Percentiles rank a stretch among this genome's conserved stretches.
Evolutionary conservation across 2,797 vertebrate genomes (phyloP).

Genomic region (Dallia pectoralis): DNA sequence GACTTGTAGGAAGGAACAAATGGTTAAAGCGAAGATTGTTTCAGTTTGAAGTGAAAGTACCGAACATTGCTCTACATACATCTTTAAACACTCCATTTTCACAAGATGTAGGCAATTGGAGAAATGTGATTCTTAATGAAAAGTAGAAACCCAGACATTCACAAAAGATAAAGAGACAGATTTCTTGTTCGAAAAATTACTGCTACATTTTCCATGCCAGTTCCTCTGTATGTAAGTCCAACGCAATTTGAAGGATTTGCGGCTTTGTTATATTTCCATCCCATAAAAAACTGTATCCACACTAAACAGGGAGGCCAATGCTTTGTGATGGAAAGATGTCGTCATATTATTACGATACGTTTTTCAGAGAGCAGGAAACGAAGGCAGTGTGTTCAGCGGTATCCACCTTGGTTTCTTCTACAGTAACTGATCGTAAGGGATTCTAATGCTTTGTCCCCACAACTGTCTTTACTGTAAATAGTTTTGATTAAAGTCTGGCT

Average conservation of each 20-base stretch:
- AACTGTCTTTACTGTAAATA: slow-evolving; percentile 7
- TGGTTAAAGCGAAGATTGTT: slow-evolving; percentile 29
- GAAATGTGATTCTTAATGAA: slow-evolving; percentile 14
- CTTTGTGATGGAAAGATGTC: slow-evolving; percentile 34
- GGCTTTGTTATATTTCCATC: slow-evolving; percentile 7
- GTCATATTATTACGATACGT: slow-evolving; percentile 10
- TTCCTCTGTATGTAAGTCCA: slow-evolving; percentile 24
- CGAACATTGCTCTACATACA: slow-evolving; percentile 15
- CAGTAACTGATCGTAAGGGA: slow-evolving; percentile 23
- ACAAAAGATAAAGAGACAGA: slow-evolving; percentile 17
- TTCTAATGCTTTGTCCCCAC: background rate
- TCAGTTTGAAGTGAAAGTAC: slow-evolving; percentile 44
- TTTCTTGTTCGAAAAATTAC: slow-evolving; percentile 4
- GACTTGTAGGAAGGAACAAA: slow-evolving; percentile 19
- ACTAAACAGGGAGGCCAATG: background rate
- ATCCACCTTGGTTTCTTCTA: slow-evolving; percentile 17
- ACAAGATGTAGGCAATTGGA: slow-evolving; percentile 17
- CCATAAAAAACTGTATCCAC: background rate
- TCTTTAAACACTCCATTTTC: slow-evolving; percentile 16
- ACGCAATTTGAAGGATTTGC: background rate
- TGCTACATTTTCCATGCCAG: slow-evolving; percentile 39
- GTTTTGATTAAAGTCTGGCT: slow-evolving; percentile 20
- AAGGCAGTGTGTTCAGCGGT: slow-evolving; percentile 25
- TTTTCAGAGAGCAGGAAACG: slow-evolving; percentile 9
- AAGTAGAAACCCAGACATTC: slow-evolving; percentile 6